Conservation (phyloP, 2,888 invertebrate species). For the Orgyia antiqua region DNA sequence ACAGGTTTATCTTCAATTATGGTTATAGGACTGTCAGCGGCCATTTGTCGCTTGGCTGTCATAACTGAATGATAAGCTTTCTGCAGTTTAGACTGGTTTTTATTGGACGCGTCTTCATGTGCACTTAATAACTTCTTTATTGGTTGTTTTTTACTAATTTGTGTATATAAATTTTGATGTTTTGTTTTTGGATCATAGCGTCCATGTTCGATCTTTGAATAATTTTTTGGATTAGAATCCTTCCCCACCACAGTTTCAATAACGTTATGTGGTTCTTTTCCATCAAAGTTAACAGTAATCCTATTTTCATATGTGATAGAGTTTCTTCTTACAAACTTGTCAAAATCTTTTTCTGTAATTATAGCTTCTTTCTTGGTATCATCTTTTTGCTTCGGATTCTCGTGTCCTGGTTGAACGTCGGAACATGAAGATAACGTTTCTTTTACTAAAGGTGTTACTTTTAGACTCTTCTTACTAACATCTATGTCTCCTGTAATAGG, state of each 20-base stretch:
- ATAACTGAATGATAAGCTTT: constrained; percentile 62
- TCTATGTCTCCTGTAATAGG: constrained; percentile 44
- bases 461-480: constrained; percentile 22
- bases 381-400: constrained; percentile 4
- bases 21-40: constrained; percentile 45
- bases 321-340: constrained; percentile 66
- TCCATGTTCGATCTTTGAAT: constrained; percentile 42
- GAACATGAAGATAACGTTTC: constrained; percentile 15
- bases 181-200: constrained; percentile 47
- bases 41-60: constrained; percentile 54
- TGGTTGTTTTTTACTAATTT: constrained; percentile 33
- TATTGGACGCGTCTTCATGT: constrained; percentile 41
- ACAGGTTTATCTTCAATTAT: constrained; percentile 71
- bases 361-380: constrained; percentile 47
- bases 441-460: constrained; percentile 18
- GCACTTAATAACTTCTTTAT: constrained; percentile 24
- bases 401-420: not conserved
- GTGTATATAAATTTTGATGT: constrained; percentile 31
- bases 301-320: constrained; percentile 63
- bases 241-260: constrained; percentile 52
- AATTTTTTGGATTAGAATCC: constrained; percentile 38
- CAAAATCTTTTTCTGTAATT: constrained; percentile 70
- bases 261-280: constrained; percentile 50
- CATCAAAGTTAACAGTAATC: constrained; percentile 55
- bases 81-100: constrained; percentile 62